A percentile compares a stretch with the other conserved stretches of the same genome.
phyloP scores from a whole-genome alignment of 2,888 invertebrate genomes.

The Stenichneumon culpator region DNA sequence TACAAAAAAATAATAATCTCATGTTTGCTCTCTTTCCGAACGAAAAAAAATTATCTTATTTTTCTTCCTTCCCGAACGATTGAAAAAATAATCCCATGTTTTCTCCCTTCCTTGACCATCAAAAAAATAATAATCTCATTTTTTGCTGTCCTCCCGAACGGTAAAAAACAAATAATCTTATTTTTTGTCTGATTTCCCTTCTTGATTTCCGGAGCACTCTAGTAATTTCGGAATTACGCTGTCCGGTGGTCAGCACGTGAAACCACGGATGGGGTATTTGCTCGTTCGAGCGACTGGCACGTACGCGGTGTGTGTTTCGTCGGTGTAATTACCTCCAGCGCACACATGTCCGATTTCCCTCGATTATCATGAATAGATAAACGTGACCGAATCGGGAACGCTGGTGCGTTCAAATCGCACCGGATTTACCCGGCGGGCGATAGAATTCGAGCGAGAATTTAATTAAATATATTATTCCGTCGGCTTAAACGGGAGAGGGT shows the following conservation, averaged over 20 bases:
- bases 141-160: neutral
- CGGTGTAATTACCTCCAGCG: slow-evolving; percentile 13
- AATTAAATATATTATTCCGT: slow-evolving; percentile 5
- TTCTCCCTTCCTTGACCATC: no score
- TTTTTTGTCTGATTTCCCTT: neutral
- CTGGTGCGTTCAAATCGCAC: neutral
- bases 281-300: neutral
- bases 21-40: no score
- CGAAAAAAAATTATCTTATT: no score
- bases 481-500: neutral
- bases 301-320: neutral
- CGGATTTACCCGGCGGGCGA: neutral
- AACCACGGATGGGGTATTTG: slow-evolving; percentile 16
- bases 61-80: no score
- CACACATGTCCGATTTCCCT: slow-evolving; percentile 33
- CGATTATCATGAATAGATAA: slow-evolving; percentile 8
- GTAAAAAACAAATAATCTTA: neutral
- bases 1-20: no score
- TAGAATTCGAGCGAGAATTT: neutral
- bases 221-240: neutral
- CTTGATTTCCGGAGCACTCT: neutral
- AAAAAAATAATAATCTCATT: no score
- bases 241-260: neutral
- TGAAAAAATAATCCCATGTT: no score
- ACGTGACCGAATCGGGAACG: neutral